phyloP scores from a whole-genome alignment of 2,797 vertebrate genomes.

The Garrulus glandarius region DNA sequence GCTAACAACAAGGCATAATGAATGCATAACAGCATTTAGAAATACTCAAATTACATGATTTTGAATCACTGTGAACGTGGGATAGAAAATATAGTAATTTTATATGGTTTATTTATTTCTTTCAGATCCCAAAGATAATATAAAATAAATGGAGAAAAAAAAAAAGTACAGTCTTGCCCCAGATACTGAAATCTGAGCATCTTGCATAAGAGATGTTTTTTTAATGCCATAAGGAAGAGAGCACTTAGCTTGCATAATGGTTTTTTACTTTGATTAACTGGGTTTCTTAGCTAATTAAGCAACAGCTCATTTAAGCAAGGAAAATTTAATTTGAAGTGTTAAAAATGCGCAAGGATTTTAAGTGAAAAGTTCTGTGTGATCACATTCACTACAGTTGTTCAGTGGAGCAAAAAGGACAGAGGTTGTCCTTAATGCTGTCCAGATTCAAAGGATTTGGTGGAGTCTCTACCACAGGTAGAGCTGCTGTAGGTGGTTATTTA shows the following conservation, averaged over 20 bases:
- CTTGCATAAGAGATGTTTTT: not conserved
- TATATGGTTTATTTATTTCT: not conserved
- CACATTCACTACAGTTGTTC: not conserved
- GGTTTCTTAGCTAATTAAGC: not conserved
- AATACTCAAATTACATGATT: not conserved
- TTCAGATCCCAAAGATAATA: not conserved
- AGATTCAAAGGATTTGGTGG: not conserved
- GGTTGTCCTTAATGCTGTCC: not conserved
- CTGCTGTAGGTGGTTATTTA: not conserved
- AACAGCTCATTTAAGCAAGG: not conserved
- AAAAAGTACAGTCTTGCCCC: not conserved
- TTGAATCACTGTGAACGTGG: not conserved
- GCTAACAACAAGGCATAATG: not conserved
- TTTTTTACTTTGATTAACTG: not conserved
- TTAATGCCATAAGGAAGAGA: not conserved
- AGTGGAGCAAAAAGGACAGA: not conserved
- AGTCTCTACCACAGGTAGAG: not conserved
- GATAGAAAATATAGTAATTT: not conserved
- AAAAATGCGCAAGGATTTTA: not conserved
- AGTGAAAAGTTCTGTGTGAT: not conserved
- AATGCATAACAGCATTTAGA: not conserved
- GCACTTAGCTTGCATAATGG: not conserved
- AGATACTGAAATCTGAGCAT: not conserved
- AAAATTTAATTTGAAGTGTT: not conserved
- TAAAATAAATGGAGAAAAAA: not conserved